Evolutionary conservation across 1,140 invertebrate genomes (phyloP).

Genomic region (Nasonia giraulti): DNA sequence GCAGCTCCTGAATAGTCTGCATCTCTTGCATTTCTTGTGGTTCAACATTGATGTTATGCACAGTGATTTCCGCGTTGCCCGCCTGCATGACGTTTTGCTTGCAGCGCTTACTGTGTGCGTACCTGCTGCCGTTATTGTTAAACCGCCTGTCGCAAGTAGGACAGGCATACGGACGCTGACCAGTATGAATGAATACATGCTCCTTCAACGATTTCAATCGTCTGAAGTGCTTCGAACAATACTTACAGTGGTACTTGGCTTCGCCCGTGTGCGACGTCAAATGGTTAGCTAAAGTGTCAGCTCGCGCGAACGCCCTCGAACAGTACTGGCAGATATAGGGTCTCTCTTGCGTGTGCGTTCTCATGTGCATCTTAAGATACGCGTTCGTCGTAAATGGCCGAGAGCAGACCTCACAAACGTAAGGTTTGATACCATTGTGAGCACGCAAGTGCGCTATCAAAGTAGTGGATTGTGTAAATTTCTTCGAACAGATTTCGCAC

Average conservation of each 20-base stretch:
- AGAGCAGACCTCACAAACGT: conserved; percentile 80
- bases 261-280: conserved; percentile 76
- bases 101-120: conserved; percentile 72
- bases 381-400: conserved; percentile 75
- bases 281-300: conserved; percentile 73
- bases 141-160: conserved; percentile 72
- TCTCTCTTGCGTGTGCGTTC: conserved; percentile 77
- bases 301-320: conserved; percentile 71
- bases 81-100: conserved; percentile 66
- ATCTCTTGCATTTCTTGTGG: conserved; percentile 46
- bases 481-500: conserved; percentile 80
- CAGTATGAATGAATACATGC: conserved; percentile 78
- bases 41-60: not conserved
- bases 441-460: conserved; percentile 74
- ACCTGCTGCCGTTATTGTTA: conserved; percentile 72
- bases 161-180: conserved; percentile 75
- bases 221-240: conserved; percentile 80
- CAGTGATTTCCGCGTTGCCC: not conserved
- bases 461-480: conserved; percentile 74
- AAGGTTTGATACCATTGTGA: conserved; percentile 81
- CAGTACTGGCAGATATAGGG: conserved; percentile 78
- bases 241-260: conserved; percentile 79
- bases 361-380: conserved; percentile 73
- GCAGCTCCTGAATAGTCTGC: conserved; percentile 55
- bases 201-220: conserved; percentile 76